A percentile compares a stretch with the other conserved stretches of the same genome.
These are phyloP conservation scores for Idris sp. DNA, from an alignment of 1,140 invertebrate genomes.

Conservation along the genomic window DNA sequence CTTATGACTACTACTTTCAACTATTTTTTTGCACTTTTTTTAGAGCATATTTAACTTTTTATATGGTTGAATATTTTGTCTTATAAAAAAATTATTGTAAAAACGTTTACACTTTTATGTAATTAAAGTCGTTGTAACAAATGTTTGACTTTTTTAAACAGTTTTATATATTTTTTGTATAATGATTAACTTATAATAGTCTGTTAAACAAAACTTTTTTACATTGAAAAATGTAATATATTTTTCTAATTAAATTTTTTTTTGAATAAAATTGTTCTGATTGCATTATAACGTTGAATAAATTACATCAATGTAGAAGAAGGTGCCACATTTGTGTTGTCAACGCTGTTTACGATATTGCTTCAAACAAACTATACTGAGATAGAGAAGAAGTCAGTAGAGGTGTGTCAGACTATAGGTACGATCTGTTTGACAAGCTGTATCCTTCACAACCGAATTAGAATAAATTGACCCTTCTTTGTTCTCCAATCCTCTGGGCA, in stretches of 20 bases:
- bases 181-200: no score
- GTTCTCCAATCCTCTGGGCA: constrained; percentile 43
- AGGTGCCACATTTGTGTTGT: constrained; percentile 66
- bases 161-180: no score
- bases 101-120: neutral
- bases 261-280: constrained; percentile 20
- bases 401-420: constrained; percentile 65
- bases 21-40: constrained; percentile 28
- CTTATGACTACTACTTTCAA: constrained; percentile 34
- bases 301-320: constrained; percentile 51
- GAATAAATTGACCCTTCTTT: constrained; percentile 76
- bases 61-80: constrained; percentile 3
- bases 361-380: constrained; percentile 63
- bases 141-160: no score
- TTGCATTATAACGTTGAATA: constrained; percentile 40
- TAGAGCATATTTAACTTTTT: constrained; percentile 10
- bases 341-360: constrained; percentile 71
- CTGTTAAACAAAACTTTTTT: no score
- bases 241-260: constrained; percentile 22
- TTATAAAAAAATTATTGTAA: constrained; percentile 4
- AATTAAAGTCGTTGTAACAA: no score
- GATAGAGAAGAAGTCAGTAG: constrained; percentile 56
- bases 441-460: constrained; percentile 77
- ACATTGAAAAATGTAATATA: constrained; percentile 4
- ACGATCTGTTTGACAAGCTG: constrained; percentile 78